phyloP scores from a whole-genome alignment of 2,113 vertebrate species.

The Setophaga petechia region DNA sequence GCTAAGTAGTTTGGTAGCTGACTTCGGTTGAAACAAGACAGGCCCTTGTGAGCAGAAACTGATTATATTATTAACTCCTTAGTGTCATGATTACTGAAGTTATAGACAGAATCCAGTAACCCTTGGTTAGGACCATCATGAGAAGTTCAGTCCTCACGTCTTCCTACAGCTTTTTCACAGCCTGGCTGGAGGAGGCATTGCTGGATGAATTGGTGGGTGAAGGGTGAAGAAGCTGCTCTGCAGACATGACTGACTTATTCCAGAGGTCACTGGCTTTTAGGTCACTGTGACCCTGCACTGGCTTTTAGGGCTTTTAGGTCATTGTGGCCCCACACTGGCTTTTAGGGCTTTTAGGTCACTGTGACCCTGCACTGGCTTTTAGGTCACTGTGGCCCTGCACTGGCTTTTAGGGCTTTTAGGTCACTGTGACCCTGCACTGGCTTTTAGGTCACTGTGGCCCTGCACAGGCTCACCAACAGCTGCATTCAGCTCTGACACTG shows the following conservation, averaged over 20 bases:
- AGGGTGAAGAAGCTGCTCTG: not conserved
- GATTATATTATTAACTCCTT: not conserved
- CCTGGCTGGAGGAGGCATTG: not conserved
- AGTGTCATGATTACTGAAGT: not conserved
- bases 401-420: too few relatives aligned
- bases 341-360: not conserved
- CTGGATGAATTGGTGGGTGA: not conserved
- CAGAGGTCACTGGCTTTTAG: not conserved
- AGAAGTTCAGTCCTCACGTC: not conserved
- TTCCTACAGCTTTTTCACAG: not conserved
- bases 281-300: too few relatives aligned
- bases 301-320: not conserved
- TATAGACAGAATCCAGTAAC: not conserved
- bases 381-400: too few relatives aligned
- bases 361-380: too few relatives aligned
- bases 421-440: too few relatives aligned
- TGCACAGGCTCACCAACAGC: not conserved
- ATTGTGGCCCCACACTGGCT: not conserved
- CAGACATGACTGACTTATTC: not conserved
- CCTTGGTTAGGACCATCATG: not conserved
- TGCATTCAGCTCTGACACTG: not conserved
- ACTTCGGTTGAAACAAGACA: not conserved
- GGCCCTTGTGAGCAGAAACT: not conserved
- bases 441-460: not conserved
- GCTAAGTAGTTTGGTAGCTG: not conserved